Evolutionary conservation across 2,888 invertebrate species (phyloP).

Genomic region (Nephrotoma appendiculata): DNA sequence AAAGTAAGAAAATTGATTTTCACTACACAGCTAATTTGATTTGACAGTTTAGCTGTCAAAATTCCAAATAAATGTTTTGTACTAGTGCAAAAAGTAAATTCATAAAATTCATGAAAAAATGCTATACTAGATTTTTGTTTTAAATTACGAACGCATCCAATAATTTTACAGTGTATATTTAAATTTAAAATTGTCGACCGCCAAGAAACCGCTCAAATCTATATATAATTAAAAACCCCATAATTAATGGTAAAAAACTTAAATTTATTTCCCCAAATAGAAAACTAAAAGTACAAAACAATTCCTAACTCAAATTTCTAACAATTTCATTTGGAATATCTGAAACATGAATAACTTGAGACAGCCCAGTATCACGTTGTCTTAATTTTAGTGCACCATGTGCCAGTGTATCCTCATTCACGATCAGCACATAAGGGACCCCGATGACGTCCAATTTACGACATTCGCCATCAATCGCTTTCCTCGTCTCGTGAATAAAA

Average conservation of each 20-base stretch:
- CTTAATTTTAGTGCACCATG: conserved; percentile 54
- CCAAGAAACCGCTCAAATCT: too few species aligned
- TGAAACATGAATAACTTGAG: conserved; percentile 55
- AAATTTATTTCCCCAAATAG: not conserved
- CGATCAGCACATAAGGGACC: conserved; percentile 56
- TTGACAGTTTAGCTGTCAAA: not conserved
- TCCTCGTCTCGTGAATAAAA: conserved; percentile 8
- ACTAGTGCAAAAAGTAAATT: not conserved
- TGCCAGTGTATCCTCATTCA: conserved; percentile 49
- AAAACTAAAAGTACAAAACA: not conserved
- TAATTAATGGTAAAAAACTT: not conserved
- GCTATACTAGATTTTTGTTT: not conserved
- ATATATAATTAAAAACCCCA: not conserved
- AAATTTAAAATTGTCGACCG: too few species aligned
- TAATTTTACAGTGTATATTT: not conserved
- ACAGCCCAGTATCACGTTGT: conserved; percentile 49
- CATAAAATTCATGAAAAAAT: not conserved
- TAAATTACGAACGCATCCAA: not conserved
- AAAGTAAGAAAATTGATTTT: not conserved
- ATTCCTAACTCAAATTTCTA: conserved; percentile 29
- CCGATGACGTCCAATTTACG: conserved; percentile 44
- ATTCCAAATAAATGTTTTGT: not conserved
- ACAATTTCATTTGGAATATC: conserved; percentile 46
- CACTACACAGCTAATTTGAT: not conserved
- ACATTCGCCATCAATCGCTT: conserved; percentile 25